A percentile compares a stretch with the other conserved stretches of the same genome.
Evolutionary conservation across 2,888 invertebrate genomes (phyloP).

Genomic region (Chesias legatella): DNA sequence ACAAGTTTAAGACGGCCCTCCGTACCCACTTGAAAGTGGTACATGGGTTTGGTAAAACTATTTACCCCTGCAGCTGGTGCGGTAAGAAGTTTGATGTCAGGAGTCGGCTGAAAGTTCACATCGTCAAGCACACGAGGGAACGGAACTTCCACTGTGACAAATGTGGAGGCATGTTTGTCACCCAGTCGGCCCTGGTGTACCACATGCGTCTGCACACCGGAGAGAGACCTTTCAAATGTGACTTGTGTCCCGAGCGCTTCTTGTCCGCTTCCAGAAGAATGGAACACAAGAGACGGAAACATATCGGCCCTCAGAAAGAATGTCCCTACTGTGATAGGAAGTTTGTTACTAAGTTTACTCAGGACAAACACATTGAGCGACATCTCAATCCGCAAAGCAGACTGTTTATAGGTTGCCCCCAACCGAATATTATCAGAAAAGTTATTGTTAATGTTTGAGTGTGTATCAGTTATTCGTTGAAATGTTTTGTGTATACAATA

Average conservation of each 20-base stretch:
- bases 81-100: conserved; percentile 16
- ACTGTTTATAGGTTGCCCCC: conserved; percentile 47
- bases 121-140: conserved; percentile 64
- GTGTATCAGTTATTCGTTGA: too few species aligned
- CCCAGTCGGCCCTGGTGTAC: conserved; percentile 55
- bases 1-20: conserved; percentile 26
- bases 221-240: conserved; percentile 61
- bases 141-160: conserved; percentile 56
- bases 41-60: conserved; percentile 9
- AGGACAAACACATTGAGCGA: conserved; percentile 52
- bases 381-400: conserved; percentile 64
- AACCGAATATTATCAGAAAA: conserved; percentile 1
- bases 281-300: conserved; percentile 58
- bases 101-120: conserved; percentile 33
- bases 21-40: conserved; percentile 9
- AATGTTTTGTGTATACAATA: too few species aligned
- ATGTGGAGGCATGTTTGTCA: conserved; percentile 62
- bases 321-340: conserved; percentile 57
- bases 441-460: background rate
- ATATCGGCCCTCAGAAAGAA: conserved; percentile 55
- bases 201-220: conserved; percentile 67
- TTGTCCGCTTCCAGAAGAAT: conserved; percentile 60
- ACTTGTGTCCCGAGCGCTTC: conserved; percentile 60
- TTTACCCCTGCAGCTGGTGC: conserved; percentile 10
- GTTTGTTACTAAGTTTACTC: conserved; percentile 47